Evolutionary conservation across 2,888 invertebrate species (phyloP).

Genomic region (Meganola albula): DNA sequence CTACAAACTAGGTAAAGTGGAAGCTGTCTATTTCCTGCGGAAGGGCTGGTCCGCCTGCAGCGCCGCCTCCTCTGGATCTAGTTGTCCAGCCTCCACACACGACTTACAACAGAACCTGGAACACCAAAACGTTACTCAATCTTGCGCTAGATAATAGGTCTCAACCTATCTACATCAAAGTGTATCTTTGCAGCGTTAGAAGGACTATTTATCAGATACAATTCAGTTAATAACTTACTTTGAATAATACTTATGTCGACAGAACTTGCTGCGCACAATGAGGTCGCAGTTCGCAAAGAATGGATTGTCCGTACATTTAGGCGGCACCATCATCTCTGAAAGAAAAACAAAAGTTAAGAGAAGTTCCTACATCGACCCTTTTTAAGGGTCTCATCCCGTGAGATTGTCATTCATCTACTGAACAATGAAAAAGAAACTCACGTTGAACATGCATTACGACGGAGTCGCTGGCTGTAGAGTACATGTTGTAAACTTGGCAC

Average conservation of each 20-base stretch:
- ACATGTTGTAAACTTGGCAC: conserved; percentile 88
- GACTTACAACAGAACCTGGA: conserved; percentile 93
- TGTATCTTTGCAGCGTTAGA: too few relatives aligned
- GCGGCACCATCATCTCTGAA: conserved; percentile 83
- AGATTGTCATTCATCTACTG: neutral
- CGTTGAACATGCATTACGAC: conserved; percentile 86
- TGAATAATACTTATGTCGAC: conserved; percentile 94
- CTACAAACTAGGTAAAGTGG: conserved; percentile 13
- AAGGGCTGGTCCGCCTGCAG: conserved; percentile 45
- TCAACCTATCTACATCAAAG: too few relatives aligned
- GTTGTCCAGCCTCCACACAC: conserved; percentile 90
- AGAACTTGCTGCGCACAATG: conserved; percentile 90
- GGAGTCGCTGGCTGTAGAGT: conserved; percentile 80
- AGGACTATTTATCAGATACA: too few relatives aligned
- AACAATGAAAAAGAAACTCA: conserved; percentile 47
- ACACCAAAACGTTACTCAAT: neutral
- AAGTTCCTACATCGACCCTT: too few relatives aligned
- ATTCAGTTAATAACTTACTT: conserved; percentile 58
- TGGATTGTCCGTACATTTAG: conserved; percentile 90
- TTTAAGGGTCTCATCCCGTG: too few relatives aligned
- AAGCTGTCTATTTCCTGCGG: conserved; percentile 34
- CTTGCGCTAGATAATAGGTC: too few relatives aligned
- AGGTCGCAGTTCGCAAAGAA: conserved; percentile 93
- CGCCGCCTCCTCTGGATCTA: conserved; percentile 54
- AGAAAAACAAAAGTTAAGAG: neutral